Evolutionary conservation across 1,140 invertebrate genomes (phyloP).

Genomic region (Drosophila pachea): DNA sequence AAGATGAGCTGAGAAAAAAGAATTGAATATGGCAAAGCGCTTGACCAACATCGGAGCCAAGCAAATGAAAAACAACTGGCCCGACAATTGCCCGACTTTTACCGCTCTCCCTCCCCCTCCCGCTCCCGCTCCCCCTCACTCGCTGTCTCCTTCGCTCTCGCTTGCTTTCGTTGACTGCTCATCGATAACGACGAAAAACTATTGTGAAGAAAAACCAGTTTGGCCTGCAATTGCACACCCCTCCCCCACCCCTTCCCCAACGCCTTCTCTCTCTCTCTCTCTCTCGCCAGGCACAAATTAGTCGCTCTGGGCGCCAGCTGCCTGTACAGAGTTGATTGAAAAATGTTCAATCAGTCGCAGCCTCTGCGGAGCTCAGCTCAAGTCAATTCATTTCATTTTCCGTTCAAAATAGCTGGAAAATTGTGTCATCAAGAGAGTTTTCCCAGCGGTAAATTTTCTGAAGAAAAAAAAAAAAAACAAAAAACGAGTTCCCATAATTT

Average conservation of each 20-base stretch:
- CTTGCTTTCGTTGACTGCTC: constrained; percentile 18
- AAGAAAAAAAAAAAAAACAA: no score
- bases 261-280: background rate
- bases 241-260: background rate
- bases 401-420: no score
- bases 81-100: constrained; percentile 55
- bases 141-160: background rate
- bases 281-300: constrained; percentile 31
- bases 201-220: constrained; percentile 28
- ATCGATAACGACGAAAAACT: constrained; percentile 35
- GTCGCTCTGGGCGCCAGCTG: constrained; percentile 41
- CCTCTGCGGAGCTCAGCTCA: background rate
- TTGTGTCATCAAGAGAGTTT: background rate
- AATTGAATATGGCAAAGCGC: constrained; percentile 62
- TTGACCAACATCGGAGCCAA: constrained; percentile 64
- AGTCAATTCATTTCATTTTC: background rate
- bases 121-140: background rate
- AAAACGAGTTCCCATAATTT: no score
- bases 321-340: constrained; percentile 45
- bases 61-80: constrained; percentile 56
- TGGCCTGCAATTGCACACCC: background rate
- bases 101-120: constrained; percentile 48
- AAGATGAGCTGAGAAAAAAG: constrained; percentile 15
- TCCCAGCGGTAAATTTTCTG: background rate
- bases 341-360: constrained; percentile 46